Conservation (phyloP, 2,888 invertebrate species). For the Diadegma fenestrale region DNA sequence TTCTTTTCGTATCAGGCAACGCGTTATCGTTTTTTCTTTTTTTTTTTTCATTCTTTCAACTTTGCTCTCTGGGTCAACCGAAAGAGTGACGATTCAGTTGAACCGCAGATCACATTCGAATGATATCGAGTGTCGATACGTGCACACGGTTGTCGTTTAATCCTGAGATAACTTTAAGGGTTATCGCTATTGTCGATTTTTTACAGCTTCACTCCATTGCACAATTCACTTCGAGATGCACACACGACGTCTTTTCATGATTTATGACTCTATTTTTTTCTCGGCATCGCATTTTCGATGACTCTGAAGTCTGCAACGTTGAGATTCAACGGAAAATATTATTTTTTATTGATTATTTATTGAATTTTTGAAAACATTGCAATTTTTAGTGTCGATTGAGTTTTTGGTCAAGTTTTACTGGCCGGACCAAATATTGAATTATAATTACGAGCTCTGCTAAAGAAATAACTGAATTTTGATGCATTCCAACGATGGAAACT, state of each 20-base stretch:
- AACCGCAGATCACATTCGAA: slow-evolving; percentile 9
- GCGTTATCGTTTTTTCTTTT: slow-evolving; percentile 24
- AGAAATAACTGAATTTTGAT: no score
- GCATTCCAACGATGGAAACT: no score
- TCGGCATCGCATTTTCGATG: no score
- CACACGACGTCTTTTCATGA: neutral
- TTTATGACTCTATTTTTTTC: slow-evolving; percentile 2
- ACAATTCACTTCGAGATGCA: slow-evolving; percentile 18
- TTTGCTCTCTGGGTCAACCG: slow-evolving; percentile 28
- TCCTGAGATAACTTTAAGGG: slow-evolving; percentile 13
- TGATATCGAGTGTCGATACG: slow-evolving; percentile 6
- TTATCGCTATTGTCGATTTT: slow-evolving; percentile 43
- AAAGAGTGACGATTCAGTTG: slow-evolving; percentile 23
- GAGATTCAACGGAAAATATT: no score
- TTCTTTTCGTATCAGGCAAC: neutral
- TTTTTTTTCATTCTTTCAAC: slow-evolving; percentile 8
- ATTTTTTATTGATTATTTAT: no score
- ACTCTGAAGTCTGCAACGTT: no score
- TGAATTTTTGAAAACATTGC: no score
- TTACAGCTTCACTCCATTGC: neutral
- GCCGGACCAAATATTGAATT: no score
- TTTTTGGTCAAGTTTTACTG: no score
- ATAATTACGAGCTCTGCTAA: no score
- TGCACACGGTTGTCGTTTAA: neutral
- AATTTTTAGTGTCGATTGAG: no score